These are phyloP conservation scores for Drosophila parabipectinata DNA, from an alignment of 1,140 invertebrate species.

Conservation along the genomic window DNA sequence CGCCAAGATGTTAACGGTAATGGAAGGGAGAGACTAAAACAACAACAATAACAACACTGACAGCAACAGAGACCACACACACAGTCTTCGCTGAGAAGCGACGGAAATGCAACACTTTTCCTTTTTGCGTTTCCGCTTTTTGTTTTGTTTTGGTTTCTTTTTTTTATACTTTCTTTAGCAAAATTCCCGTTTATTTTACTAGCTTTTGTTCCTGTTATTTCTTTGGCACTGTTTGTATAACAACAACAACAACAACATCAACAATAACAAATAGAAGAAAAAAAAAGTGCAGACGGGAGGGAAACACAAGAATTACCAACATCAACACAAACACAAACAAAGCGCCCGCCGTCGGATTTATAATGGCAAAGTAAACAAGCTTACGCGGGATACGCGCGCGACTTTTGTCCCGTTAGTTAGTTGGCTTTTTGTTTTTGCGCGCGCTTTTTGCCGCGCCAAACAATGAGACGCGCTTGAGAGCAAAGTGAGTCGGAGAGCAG, in stretches of 20 bases:
- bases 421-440: conserved; percentile 62
- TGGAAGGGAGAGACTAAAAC: conserved; percentile 3
- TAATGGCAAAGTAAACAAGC: conserved; percentile 78
- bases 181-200: conserved; percentile 55
- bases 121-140: conserved; percentile 52
- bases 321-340: conserved; percentile 72
- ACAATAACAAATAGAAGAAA: conserved; percentile 20
- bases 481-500: conserved; percentile 26
- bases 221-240: conserved; percentile 53
- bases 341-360: conserved; percentile 59
- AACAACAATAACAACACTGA: conserved; percentile 4
- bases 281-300: conserved; percentile 9
- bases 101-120: conserved; percentile 79
- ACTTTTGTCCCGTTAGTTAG: conserved; percentile 46
- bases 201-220: conserved; percentile 47
- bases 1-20: conserved; percentile 4
- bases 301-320: conserved; percentile 46
- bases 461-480: not conserved
- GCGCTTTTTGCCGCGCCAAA: conserved; percentile 63
- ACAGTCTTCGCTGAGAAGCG: conserved; percentile 1
- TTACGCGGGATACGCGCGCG: conserved; percentile 57
- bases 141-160: not conserved
- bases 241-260: conserved; percentile 42
- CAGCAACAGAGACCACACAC: not conserved
- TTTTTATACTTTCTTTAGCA: conserved; percentile 27